Base-by-base conservation (phyloP, 2,888 invertebrate genomes). In the Argyresthia goedartella region DNA sequence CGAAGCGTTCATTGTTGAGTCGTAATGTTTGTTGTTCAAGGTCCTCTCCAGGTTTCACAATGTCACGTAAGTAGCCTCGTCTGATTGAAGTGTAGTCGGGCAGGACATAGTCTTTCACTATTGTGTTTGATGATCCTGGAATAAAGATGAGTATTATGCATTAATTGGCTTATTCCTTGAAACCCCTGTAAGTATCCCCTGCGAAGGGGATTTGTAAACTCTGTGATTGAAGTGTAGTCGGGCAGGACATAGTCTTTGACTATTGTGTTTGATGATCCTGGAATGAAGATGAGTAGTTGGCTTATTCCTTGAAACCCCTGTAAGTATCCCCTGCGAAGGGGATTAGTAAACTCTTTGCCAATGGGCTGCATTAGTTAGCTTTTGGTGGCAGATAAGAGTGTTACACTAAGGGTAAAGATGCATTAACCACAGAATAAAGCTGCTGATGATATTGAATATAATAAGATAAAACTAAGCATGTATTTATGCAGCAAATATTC, bases 1-100 rank as follows among this genome's bases (percentile, higher is more conserved):
- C 89, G 73, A 99, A 98, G 49, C 99, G 82, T 79, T 99, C 99
- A 66, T 97, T 98, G 76, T 95, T 96, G 63, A 99, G 81, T 43
- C 94, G 82, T 42, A 99, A 87, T 14, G 93, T 91, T 88, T 98
- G 95, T 61, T 91, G 90, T 60, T 91, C 91, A 1, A 86, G 60
- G 10, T 87, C 86, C 57, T 86, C 81, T 7, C 78, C 74, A 0
- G 82, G 73, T 60, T 67, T 68, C 4, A 85, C 69, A 1, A 78
- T 59, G 15, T 85, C 80, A 13, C 81, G 64, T 0, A 86, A 67
- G 52, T 82, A 96, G 9, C 98, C 99, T 59, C 98, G 81, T 53
- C 94, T 90, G 8, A 97, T 90, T 1, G 93, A 91, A 0, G 96
- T 96, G 73, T 97, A 99, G 81, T 99, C 99, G 0, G 99, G 99